These are phyloP conservation scores for Calypte anna DNA, from an alignment of 2,113 vertebrate genomes.

Conservation along the genomic window DNA sequence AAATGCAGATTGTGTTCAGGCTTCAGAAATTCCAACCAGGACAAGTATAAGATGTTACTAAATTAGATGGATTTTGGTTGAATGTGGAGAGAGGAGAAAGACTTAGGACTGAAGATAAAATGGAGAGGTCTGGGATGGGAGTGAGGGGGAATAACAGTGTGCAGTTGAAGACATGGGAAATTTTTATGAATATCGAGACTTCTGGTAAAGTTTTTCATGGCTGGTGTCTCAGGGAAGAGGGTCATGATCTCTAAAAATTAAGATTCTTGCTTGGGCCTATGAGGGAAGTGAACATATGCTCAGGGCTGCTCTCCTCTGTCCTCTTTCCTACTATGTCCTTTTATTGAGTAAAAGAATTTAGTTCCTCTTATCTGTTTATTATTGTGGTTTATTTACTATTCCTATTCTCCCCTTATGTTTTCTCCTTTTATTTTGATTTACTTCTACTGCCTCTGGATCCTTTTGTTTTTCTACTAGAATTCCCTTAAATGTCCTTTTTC, in stretches of 20 bases:
- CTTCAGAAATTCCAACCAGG: background rate
- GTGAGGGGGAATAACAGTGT: background rate
- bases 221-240: fast-evolving
- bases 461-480: background rate
- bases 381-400: background rate
- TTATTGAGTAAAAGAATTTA: background rate
- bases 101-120: background rate
- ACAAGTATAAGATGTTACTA: background rate
- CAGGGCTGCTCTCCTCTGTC: background rate
- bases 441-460: background rate
- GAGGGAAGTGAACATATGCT: background rate
- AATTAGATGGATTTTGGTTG: background rate
- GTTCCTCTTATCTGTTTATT: background rate
- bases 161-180: background rate
- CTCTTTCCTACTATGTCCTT: background rate
- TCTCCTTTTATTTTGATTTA: background rate
- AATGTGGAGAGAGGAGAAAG: background rate
- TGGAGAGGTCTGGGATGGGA: background rate
- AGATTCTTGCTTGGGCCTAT: background rate
- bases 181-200: background rate
- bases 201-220: background rate
- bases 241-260: background rate
- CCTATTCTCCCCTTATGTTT: background rate
- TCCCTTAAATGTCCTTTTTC: background rate
- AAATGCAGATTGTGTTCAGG: background rate